Percentiles rank a stretch among this genome's conserved stretches.
These are phyloP conservation scores for Oophaga sylvatica DNA, from an alignment of 2,797 vertebrate species.

Conservation along the genomic window DNA sequence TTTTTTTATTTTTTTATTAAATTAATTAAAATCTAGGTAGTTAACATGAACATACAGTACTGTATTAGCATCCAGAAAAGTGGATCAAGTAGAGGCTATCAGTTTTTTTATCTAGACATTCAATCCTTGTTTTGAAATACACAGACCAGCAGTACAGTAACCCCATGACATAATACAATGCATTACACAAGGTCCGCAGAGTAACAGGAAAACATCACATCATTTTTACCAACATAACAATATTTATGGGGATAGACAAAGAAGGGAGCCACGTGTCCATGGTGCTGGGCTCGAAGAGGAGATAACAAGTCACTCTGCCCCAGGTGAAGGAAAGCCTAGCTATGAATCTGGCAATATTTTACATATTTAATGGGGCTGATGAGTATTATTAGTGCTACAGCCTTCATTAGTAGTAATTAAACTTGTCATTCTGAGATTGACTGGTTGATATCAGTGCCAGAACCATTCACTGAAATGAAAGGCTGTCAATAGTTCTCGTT, in stretches of 20 bases:
- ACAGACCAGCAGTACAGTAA: slow-evolving; percentile 14
- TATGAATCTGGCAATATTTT: too few species aligned
- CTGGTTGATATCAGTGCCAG: too few species aligned
- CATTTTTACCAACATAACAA: neutral
- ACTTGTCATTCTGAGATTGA: too few species aligned
- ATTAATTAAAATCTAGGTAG: slow-evolving; percentile 1
- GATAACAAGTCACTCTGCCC: neutral
- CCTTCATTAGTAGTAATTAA: too few species aligned
- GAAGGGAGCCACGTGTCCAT: neutral
- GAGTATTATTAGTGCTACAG: too few species aligned
- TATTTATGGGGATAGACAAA: neutral
- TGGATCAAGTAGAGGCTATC: neutral
- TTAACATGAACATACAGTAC: neutral
- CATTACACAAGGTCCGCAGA: neutral
- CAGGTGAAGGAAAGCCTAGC: neutral
- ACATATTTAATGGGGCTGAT: too few species aligned
- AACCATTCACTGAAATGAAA: too few species aligned
- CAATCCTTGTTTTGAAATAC: slow-evolving; percentile 19
- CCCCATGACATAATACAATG: slow-evolving; percentile 8
- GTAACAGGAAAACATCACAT: neutral
- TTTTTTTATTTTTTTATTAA: neutral
- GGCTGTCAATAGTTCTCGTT: too few species aligned
- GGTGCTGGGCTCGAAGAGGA: too few species aligned
- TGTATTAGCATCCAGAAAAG: neutral
- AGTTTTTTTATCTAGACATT: neutral